Evolutionary conservation across 2,113 vertebrate genomes (phyloP), one percentile per base, ranked within the genome.

Genomic region (Heterotilapia buettikoferi): DNA sequence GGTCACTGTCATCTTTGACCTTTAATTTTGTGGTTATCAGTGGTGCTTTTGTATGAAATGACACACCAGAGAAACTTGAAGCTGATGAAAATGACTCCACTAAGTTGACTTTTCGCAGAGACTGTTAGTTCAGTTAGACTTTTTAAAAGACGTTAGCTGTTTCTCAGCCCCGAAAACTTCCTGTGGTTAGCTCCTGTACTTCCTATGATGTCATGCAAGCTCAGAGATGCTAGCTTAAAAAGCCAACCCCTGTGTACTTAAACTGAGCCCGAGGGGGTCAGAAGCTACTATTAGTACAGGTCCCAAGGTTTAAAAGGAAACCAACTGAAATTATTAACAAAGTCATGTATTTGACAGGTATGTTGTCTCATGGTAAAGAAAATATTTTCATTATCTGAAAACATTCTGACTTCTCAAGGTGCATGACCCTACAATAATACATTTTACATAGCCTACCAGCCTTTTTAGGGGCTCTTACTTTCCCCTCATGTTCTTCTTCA

Each of bases 181-280:
- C 24, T 31, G 24, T 31, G 14, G 14, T 50, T 76, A 76, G 1
- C 24, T 50, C 1, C 4, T 11, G 24, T 19, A 50, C 43, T 31
- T 47, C 43, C 38, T 45, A 29, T 18, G 40, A 7, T 3, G 71
- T 12, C 9, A 47, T 47, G 0, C 9, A 7, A 6, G 14, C 21
- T 76, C 16, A 76, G 9, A 47, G 9, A 29, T 29, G 71, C 43
- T 29, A 47, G 14, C 24, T 47, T 76, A 76, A 47, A 76, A 76
- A 18, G 0, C 40, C 6, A 2, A 5, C 0, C 38, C 7, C 3
- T 45, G 24, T 26, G 6, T 47, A 5, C 14, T 76, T 47, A 47
- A 47, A 76, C 66, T 24, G 13, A 16, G 66, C n/a, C 38, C 2
- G 3, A 43, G 38, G 0, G 1, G 38, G 38, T 71, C 66, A 71